Base-by-base conservation (phyloP, 2,113 vertebrate genomes). In the Monarcha castaneiventris region DNA sequence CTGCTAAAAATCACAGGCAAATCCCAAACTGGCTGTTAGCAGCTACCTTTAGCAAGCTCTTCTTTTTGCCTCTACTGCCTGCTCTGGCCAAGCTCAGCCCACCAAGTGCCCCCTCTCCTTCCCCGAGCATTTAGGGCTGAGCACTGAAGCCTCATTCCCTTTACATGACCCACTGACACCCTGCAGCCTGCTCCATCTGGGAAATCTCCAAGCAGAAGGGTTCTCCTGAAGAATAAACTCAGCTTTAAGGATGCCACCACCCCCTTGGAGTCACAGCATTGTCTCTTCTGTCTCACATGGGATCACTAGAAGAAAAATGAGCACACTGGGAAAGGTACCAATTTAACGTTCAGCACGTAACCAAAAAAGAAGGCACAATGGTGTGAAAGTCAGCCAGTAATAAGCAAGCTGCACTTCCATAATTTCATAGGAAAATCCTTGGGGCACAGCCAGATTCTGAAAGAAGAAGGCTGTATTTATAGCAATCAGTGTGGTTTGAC, bases 401-500 rank as follows among this genome's bases (percentile, higher is more conserved):
- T 88, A 95, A 96, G 88, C 9, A 93, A 92, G 90, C 92, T 49
- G 77, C 77, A 56, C 58, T 94, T 87, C 94, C 43, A 44, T 90
- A 94, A 96, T 95, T 97, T 94, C 94, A 82, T 72, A 49, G 95
- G 93, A 96, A 93, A 95, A 94, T 94, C 96, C 96, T 96, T 96
- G 96, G 94, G 93, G 96, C 96, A 90, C 86, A 89, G 96, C 94
- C 96, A 97, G 96, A 89, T 92, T 92, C 90, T 93, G 83, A 87
- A 92, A 94, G 84, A 95, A 92, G 88, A 92, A 87, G 90, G 77
- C 92, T 97, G 90, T 96, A 95, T 95, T 97, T 96, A 96, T 96
- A 96, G 93, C 92, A 96, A 96, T 96, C 96, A 93, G 93, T 74
- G 96, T 79, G 95, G 96, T 96, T 97, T 97, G 96, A 97, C 96